Conservation (phyloP, 1,140 invertebrate species). For the Heliconius congener region DNA sequence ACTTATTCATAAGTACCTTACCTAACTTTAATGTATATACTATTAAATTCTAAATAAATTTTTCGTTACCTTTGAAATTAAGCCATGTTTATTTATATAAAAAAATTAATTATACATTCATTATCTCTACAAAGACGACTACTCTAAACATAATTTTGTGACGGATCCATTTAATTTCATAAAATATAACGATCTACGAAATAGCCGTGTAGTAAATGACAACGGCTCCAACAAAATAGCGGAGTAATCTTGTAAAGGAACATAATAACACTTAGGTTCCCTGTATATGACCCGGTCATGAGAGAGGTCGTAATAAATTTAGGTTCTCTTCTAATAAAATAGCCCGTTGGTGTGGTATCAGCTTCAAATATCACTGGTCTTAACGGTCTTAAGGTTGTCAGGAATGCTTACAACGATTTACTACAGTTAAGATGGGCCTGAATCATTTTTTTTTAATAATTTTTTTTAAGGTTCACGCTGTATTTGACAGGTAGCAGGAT, state of each 20-base stretch:
- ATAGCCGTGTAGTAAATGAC: conserved; percentile 1
- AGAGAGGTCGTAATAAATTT: conserved; percentile 39
- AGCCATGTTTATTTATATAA: no score
- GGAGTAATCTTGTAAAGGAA: conserved; percentile 36
- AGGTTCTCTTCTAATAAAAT: conserved; percentile 37
- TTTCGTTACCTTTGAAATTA: no score
- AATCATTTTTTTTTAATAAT: no score
- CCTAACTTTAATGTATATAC: no score
- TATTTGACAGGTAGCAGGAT: no score
- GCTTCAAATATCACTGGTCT: not conserved
- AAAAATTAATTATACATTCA: no score
- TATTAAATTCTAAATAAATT: no score
- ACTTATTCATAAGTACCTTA: no score
- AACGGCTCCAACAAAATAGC: conserved; percentile 42
- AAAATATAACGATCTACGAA: conserved; percentile 13
- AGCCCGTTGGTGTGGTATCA: conserved; percentile 23
- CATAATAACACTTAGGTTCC: conserved; percentile 43
- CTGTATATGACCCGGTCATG: conserved; percentile 29
- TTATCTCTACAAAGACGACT: not conserved
- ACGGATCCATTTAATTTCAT: conserved; percentile 1
- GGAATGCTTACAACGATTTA: not conserved
- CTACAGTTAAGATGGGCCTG: not conserved
- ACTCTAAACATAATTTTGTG: not conserved
- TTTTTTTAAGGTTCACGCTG: no score
- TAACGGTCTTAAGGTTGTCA: not conserved